A percentile compares a stretch with the other conserved stretches of the same genome.
Evolutionary conservation across 2,797 vertebrate genomes (phyloP).

Genomic region (Euthynnus affinis): DNA sequence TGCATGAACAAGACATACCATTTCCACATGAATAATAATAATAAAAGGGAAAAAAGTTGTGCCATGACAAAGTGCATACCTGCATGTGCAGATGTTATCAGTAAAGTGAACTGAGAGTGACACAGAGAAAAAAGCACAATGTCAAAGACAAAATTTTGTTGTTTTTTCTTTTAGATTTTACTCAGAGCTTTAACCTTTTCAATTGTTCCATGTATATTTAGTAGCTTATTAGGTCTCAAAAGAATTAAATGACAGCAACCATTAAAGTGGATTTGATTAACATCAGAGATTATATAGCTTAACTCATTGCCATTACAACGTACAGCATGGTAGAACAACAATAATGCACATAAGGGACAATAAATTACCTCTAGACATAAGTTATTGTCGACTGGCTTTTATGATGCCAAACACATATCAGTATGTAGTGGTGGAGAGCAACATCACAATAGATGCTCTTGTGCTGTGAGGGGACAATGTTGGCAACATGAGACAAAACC

Average conservation of each 20-base stretch:
- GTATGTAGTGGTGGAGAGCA: not conserved
- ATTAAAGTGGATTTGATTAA: conserved; percentile 8
- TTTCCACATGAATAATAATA: not conserved
- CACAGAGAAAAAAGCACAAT: not conserved
- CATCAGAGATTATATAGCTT: not conserved
- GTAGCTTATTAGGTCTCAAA: not conserved
- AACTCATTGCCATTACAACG: not conserved
- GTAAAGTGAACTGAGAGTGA: not conserved
- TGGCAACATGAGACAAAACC: conserved; percentile 21
- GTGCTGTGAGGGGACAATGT: not conserved
- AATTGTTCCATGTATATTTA: conserved; percentile 15
- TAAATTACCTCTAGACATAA: conserved; percentile 20
- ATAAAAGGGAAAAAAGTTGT: not conserved
- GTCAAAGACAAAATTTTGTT: not conserved
- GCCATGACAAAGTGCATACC: not conserved
- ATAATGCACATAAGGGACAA: not conserved
- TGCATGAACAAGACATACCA: not conserved
- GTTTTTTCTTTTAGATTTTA: not conserved
- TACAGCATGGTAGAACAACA: not conserved
- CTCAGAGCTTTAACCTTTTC: not conserved
- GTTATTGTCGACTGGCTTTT: conserved; percentile 22
- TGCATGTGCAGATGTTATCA: conserved; percentile 3
- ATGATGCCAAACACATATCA: not conserved
- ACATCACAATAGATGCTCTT: conserved; percentile 18
- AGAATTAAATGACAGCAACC: not conserved